These are phyloP conservation scores for Eolophus roseicapilla DNA, from an alignment of 2,113 vertebrate species.

Conservation along the genomic window DNA sequence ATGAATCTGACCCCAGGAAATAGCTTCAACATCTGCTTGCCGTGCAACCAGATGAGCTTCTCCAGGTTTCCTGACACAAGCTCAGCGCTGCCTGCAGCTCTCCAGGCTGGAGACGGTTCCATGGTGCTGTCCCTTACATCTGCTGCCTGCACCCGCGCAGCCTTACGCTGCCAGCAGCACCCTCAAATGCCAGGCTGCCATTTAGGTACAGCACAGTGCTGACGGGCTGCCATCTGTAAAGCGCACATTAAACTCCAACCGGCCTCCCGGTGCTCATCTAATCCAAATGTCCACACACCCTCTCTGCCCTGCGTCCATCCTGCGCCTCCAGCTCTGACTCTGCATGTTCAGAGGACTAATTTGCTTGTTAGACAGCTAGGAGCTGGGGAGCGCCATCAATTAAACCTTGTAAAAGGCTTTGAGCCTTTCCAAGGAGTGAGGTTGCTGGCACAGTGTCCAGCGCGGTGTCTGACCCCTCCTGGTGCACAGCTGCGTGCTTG, in stretches of 20 bases:
- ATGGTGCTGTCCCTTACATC: fast-evolving
- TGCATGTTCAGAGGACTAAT: neutral
- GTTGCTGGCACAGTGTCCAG: fast-evolving
- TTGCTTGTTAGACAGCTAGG: neutral
- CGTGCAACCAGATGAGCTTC: neutral
- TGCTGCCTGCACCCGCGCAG: neutral
- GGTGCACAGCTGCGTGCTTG: neutral
- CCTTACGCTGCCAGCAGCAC: fast-evolving
- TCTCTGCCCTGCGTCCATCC: neutral
- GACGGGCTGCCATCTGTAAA: neutral
- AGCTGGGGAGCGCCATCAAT: neutral
- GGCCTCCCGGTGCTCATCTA: neutral
- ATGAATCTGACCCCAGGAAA: neutral
- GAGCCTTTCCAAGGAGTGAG: neutral
- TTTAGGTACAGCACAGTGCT: neutral
- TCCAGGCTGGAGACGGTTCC: neutral
- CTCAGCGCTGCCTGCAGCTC: neutral
- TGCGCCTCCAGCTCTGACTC: neutral
- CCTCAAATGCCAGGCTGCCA: neutral
- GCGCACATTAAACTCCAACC: neutral
- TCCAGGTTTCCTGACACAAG: neutral
- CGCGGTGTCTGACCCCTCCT: neutral
- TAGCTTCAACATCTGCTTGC: neutral
- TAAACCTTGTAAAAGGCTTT: neutral
- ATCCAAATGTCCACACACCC: fast-evolving